These are phyloP conservation scores for Catocala fraxini DNA, from an alignment of 2,888 invertebrate species.

Conservation along the genomic window DNA sequence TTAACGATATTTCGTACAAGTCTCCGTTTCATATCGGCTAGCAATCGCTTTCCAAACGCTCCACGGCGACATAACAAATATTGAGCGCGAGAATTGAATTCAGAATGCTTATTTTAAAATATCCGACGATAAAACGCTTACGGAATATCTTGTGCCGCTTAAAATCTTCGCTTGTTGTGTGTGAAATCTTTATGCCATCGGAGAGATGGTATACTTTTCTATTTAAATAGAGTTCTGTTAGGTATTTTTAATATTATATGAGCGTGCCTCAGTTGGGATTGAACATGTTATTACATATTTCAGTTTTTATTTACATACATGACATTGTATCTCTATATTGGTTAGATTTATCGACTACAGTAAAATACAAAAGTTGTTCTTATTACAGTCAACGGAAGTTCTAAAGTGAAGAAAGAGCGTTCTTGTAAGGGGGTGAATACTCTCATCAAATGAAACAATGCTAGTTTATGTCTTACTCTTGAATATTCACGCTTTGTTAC, in stretches of 20 bases:
- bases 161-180: conserved; percentile 21
- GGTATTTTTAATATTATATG: neutral
- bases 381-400: conserved; percentile 24
- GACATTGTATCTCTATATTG: no score
- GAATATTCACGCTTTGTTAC: conserved; percentile 9
- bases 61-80: conserved; percentile 65
- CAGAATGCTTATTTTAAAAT: conserved; percentile 61
- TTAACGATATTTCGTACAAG: conserved; percentile 62
- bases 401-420: conserved; percentile 30
- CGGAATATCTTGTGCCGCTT: conserved; percentile 19
- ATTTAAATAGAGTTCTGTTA: neutral
- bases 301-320: no score
- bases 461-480: conserved; percentile 17
- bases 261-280: neutral
- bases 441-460: conserved; percentile 30
- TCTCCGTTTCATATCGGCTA: conserved; percentile 64
- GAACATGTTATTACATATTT: no score
- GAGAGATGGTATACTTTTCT: no score
- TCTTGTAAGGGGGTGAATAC: conserved; percentile 31
- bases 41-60: conserved; percentile 57
- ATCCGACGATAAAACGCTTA: conserved; percentile 37
- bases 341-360: no score
- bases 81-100: conserved; percentile 69
- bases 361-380: conserved; percentile 22
- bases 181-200: neutral